Conservation (phyloP, 30 jellyfish, hydroid and myxozoan genomes). For the Aurelia aurita region DNA sequence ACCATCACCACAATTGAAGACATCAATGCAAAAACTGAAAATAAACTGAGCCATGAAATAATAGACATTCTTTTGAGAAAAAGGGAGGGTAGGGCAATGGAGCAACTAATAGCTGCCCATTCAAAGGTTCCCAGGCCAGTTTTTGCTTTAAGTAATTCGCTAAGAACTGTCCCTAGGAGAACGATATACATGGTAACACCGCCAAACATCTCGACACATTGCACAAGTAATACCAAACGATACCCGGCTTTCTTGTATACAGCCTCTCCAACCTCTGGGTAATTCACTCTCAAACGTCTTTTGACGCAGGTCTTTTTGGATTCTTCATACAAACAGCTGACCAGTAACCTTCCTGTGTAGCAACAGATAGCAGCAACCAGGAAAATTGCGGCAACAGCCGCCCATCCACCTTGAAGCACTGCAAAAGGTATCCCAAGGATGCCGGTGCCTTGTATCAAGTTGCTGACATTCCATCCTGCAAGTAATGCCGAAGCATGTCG, state of each 20-base stretch:
- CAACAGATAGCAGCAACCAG: conserved; percentile 90
- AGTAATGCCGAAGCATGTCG: conserved; percentile 90
- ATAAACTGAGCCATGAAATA: conserved; percentile 91
- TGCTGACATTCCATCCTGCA: conserved; percentile 98
- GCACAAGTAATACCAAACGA: conserved; percentile 74
- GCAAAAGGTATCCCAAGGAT: conserved; percentile 87
- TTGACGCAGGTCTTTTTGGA: conserved; percentile 77
- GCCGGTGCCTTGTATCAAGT: conserved; percentile 96
- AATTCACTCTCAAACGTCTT: conserved; percentile 82
- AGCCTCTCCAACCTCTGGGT: conserved; percentile 96
- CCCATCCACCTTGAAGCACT: conserved; percentile 96
- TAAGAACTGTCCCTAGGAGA: conserved; percentile 83
- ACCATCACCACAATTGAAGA: conserved; percentile 80
- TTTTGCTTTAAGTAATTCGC: conserved; percentile 71
- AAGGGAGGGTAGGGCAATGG: conserved; percentile 80
- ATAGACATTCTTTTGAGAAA: conserved; percentile 92
- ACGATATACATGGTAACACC: conserved; percentile 93
- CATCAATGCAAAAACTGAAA: conserved; percentile 93
- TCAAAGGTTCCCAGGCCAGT: conserved; percentile 86
- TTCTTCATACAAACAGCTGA: conserved; percentile 91
- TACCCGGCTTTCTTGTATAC: conserved; percentile 75
- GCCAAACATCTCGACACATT: conserved; percentile 90
- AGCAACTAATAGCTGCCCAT: conserved; percentile 94
- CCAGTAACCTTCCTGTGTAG: conserved; percentile 86
- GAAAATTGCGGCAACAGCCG: conserved; percentile 89